A percentile compares a stretch with the other conserved stretches of the same genome.
These are phyloP conservation scores for Quadroppia sp. DNA, from an alignment of 2,888 invertebrate genomes.

Conservation along the genomic window DNA sequence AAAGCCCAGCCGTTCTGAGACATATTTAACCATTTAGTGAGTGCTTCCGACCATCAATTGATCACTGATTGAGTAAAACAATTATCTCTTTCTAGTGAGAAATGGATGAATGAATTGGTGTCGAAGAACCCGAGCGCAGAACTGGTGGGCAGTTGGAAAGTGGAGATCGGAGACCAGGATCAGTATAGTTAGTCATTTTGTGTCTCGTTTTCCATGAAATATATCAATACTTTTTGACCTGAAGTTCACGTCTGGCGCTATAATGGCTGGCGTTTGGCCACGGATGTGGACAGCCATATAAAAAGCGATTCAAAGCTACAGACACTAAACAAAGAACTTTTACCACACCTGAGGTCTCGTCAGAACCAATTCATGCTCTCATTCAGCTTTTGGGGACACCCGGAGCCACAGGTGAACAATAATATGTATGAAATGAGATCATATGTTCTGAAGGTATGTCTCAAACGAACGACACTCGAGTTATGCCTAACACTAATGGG, in stretches of 20 bases:
- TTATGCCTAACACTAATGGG: too few species aligned
- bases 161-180: slow-evolving; percentile 93
- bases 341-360: slow-evolving; percentile 62
- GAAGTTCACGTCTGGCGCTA: slow-evolving; percentile 93
- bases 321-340: slow-evolving; percentile 50
- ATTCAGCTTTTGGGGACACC: slow-evolving; percentile 93
- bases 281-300: slow-evolving; percentile 50
- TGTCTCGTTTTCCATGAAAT: not conserved
- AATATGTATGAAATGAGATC: slow-evolving; percentile 91
- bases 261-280: slow-evolving; percentile 71
- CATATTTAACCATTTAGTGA: slow-evolving; percentile 87
- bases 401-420: slow-evolving; percentile 64
- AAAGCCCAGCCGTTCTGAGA: slow-evolving; percentile 77
- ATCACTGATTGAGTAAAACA: not conserved
- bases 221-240: slow-evolving; percentile 27
- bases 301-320: slow-evolving; percentile 50
- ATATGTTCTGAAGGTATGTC: slow-evolving; percentile 70
- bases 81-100: slow-evolving; percentile 61
- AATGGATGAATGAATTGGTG: slow-evolving; percentile 67
- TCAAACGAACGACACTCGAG: not conserved
- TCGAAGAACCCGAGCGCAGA: slow-evolving; percentile 67
- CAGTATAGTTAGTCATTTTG: slow-evolving; percentile 61
- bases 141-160: slow-evolving; percentile 92
- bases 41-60: slow-evolving; percentile 52
- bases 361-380: slow-evolving; percentile 88